Percentiles rank a stretch among this genome's conserved stretches.
Conservation (phyloP, 2,888 invertebrate genomes). For the Andrena chrysosceles region DNA sequence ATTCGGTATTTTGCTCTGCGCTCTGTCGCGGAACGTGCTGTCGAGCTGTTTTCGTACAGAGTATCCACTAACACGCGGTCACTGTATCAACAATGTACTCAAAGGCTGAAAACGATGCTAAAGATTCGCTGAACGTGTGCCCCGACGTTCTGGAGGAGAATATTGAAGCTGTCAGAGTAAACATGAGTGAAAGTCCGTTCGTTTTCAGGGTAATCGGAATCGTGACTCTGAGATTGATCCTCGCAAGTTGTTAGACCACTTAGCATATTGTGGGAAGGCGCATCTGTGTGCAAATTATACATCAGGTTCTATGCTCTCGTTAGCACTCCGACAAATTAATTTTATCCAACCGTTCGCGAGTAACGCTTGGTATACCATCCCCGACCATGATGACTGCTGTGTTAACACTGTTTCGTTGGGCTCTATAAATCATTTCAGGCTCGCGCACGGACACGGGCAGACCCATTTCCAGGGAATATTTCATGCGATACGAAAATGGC, state of each 20-base stretch:
- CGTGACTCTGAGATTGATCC: background rate
- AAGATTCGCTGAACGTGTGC: no score
- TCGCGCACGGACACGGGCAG: no score
- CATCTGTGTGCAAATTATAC: background rate
- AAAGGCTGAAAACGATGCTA: background rate
- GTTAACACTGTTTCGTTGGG: background rate
- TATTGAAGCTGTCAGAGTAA: background rate
- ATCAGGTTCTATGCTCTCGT: background rate
- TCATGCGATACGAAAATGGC: slow-evolving; percentile 1
- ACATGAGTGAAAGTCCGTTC: background rate
- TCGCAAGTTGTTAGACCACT: background rate
- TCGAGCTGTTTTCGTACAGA: slow-evolving; percentile 5
- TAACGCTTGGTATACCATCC: background rate
- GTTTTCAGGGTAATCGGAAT: background rate
- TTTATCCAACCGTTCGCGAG: background rate
- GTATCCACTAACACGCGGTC: background rate
- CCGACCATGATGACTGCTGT: background rate
- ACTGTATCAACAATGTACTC: background rate
- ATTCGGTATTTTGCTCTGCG: slow-evolving; percentile 45
- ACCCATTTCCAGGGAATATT: slow-evolving; percentile 8
- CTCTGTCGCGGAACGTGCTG: background rate
- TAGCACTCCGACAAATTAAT: background rate
- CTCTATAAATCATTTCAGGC: slow-evolving; percentile 4
- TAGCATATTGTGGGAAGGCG: background rate
- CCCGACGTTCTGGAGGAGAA: background rate